These are phyloP conservation scores for Lamellibrachia luymesi DNA, from an alignment of 1,140 invertebrate species.

Conservation along the genomic window DNA sequence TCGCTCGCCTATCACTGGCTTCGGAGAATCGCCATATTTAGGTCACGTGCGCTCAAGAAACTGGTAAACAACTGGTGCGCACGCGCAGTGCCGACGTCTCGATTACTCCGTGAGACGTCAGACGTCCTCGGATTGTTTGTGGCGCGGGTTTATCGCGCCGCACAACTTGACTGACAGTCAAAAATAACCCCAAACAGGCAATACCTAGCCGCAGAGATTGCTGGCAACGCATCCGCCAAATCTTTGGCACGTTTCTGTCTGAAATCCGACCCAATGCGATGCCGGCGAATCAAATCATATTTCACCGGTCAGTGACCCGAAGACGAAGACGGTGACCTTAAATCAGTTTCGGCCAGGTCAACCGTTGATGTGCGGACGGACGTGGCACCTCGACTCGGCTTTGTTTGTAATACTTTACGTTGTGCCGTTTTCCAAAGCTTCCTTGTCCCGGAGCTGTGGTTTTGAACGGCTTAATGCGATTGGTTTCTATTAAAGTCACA, in stretches of 20 bases:
- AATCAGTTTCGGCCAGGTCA: background rate
- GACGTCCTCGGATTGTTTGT: background rate
- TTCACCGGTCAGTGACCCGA: background rate
- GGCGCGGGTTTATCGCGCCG: background rate
- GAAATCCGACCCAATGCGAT: background rate
- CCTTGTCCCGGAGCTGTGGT: background rate
- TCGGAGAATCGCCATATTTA: background rate
- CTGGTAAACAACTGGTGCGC: background rate
- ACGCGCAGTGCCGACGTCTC: background rate
- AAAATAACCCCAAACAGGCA: background rate
- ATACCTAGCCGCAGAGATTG: background rate
- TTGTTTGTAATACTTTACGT: constrained; percentile 12
- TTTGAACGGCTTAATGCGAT: background rate
- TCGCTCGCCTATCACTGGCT: background rate
- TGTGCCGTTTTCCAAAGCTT: background rate
- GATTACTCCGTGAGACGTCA: background rate
- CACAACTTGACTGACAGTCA: background rate
- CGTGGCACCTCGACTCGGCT: constrained; percentile 2
- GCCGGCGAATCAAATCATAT: background rate
- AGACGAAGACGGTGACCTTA: background rate
- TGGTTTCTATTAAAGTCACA: background rate
- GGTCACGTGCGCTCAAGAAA: background rate
- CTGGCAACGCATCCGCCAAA: background rate
- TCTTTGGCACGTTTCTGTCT: background rate
- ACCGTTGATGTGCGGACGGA: background rate